Conservation (phyloP, 2,797 vertebrate genomes). For the Enteromius anoplus region DNA sequence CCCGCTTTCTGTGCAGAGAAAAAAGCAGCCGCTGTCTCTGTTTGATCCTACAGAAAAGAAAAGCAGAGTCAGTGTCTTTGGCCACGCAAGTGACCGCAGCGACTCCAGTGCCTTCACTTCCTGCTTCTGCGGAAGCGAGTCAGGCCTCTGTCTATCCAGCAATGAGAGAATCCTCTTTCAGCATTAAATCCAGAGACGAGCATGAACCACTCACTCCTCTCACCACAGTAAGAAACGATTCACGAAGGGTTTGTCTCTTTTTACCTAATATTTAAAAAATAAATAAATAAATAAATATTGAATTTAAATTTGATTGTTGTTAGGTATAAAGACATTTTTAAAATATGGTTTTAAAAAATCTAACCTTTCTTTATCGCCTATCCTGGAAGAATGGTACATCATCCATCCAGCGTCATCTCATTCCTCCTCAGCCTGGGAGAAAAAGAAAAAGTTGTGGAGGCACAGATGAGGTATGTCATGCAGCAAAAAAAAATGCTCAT, state of each 20-base stretch:
- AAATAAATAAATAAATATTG: neutral
- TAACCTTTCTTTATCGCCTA: neutral
- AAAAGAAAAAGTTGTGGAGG: conserved; percentile 90
- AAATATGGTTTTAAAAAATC: neutral
- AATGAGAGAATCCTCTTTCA: conserved; percentile 76
- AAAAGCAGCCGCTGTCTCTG: conserved; percentile 6
- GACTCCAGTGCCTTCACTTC: conserved; percentile 83
- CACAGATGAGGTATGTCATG: conserved; percentile 83
- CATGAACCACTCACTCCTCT: conserved; percentile 77
- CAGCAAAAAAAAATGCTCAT: neutral
- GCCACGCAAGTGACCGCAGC: conserved; percentile 81
- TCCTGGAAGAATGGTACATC: conserved; percentile 82
- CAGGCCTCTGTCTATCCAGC: conserved; percentile 88
- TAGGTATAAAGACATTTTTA: neutral
- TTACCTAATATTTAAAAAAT: neutral
- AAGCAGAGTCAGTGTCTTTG: conserved; percentile 85
- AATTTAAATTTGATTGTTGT: neutral
- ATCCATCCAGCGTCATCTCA: conserved; percentile 75
- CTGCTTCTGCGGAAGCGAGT: conserved; percentile 82
- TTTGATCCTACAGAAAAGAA: conserved; percentile 84
- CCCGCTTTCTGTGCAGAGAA: neutral
- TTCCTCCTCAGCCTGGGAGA: conserved; percentile 85
- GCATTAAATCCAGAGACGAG: conserved; percentile 75
- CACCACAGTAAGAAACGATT: conserved; percentile 71
- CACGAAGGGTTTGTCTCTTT: neutral